Evolutionary conservation across 1,140 invertebrate genomes (phyloP).

Genomic region (Linepithema humile): DNA sequence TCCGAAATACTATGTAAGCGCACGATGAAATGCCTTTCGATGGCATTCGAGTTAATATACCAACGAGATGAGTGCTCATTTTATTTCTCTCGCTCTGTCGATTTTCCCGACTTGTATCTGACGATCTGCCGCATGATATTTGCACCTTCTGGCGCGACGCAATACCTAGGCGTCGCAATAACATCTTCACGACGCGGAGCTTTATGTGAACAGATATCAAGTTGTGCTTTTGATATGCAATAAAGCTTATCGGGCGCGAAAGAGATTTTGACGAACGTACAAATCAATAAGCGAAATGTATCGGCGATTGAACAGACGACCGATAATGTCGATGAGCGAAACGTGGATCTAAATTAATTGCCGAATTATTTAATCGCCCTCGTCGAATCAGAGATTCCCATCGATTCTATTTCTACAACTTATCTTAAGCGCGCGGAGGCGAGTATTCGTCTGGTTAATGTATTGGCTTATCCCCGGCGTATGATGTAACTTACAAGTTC

Average conservation of each 20-base stretch:
- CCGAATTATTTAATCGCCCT: slow-evolving; percentile 35
- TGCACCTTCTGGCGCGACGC: neutral
- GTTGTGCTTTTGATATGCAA: neutral
- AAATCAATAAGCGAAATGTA: slow-evolving; percentile 13
- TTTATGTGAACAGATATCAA: neutral
- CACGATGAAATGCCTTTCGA: neutral
- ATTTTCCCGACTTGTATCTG: neutral
- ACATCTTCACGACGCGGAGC: slow-evolving; percentile 5
- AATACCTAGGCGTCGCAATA: neutral
- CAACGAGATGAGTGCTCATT: neutral
- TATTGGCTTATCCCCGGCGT: slow-evolving; percentile 47
- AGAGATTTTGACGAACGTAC: neutral
- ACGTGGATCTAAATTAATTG: slow-evolving; percentile 30
- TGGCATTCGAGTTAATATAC: neutral
- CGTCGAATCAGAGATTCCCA: slow-evolving; percentile 23
- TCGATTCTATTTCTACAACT: slow-evolving; percentile 5
- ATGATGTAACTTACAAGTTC: slow-evolving; percentile 39
- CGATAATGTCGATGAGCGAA: neutral
- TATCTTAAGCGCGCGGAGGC: neutral
- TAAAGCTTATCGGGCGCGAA: neutral
- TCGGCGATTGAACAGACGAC: neutral
- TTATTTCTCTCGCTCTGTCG: neutral
- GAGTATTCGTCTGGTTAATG: slow-evolving; percentile 38
- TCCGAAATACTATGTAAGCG: neutral
- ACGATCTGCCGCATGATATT: neutral